Evolutionary conservation across 2,797 vertebrate species (phyloP), one percentile per base, ranked within the genome.

Genomic region (Echeneis naucrates): DNA sequence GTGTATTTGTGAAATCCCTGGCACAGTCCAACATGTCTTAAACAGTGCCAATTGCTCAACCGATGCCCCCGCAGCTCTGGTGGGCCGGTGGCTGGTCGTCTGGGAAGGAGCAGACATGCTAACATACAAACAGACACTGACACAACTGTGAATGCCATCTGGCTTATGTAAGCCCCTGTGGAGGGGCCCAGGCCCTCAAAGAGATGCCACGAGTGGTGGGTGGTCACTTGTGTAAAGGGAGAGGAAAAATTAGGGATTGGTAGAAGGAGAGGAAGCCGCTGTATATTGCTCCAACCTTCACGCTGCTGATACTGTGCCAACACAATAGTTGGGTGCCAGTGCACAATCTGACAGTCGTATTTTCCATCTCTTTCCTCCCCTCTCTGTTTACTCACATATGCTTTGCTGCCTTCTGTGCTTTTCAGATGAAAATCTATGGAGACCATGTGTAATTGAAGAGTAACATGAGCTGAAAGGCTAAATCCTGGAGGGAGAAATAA

Each of bases 241-340:
- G 66, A 68, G 9, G 48, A 4, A 27, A 24, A 38, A 23, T 27
- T 64, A 14, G 8, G 21, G 52, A 26, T 8, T 23, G 14, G 2
- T 35, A 27, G 12, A 37, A 58, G 6, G 23, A 47, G 51, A 56
- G 61, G 30, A 61, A 24, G 42, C 74, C 10, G 14, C 61, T 78
- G 74, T 74, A 88, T 85, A 71, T 65, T 56, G 40, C 65, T 92
- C 90, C 87, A 83, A 81, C 75, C 78, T 51, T 86, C 76, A 75
- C 59, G 58, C 80, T 72, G 53, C 73, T 85, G 81, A 78, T 45
- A 64, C 33, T 6, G 21, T 68, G 86, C 89, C 89, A 91, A 54
- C 64, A 55, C 47, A 59, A 78, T 57, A 84, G 66, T 57, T 37
- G 13, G 59, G 79, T 72, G 82, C 82, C 86, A 80, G 59, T n/a